Base-by-base conservation (phyloP, 1,140 invertebrate genomes). In the Drosophila erecta region DNA sequence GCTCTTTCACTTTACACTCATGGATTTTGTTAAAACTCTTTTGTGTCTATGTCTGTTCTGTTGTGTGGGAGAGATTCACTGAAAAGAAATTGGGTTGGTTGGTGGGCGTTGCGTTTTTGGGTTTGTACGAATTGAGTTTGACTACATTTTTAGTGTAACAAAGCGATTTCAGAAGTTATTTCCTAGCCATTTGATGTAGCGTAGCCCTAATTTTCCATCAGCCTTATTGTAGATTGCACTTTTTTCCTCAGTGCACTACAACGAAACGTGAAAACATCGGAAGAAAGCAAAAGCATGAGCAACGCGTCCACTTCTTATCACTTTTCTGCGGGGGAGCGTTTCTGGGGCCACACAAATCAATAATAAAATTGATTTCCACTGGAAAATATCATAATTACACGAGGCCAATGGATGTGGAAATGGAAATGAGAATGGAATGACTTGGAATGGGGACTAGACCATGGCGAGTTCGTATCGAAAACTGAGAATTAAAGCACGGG, bases 261-360 rank as follows among this genome's bases (percentile, higher is more conserved):
- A 41, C n/a, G 27, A 64, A 43, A 27, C 46, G n/a, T 15, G 30
- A 37, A 65, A 44, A 70, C 30, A 53, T 33, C 33, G n/a, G 62
- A 49, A 22, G 44, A 44, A 55, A 70, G 14, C 24, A 70, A 69
- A 47, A 51, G 57, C 66, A 57, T 37, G 64, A 70, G 66, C 66
- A 70, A 70, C 67, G 69, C 67, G 43, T 54, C 65, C 20, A 53
- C 64, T 70, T 69, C 50, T 70, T 71, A 71, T 71, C 67, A 37
- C 30, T 43, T 43, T 50, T 41, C 20, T 41, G 12, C 15, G 22
- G 30, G 57, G 58, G 53, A 37, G 15, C 8, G n/a, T 24, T 22
- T 24, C 12, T 60, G 3, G 47, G 30, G 33, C 10, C 35, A n/a
- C 8, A 37, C 61, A 62, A 66, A 66, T 66, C 62, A 66, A 66